Evolutionary conservation across 2,113 vertebrate genomes (phyloP).

Genomic region (Ptilorrhoa leucosticta): DNA sequence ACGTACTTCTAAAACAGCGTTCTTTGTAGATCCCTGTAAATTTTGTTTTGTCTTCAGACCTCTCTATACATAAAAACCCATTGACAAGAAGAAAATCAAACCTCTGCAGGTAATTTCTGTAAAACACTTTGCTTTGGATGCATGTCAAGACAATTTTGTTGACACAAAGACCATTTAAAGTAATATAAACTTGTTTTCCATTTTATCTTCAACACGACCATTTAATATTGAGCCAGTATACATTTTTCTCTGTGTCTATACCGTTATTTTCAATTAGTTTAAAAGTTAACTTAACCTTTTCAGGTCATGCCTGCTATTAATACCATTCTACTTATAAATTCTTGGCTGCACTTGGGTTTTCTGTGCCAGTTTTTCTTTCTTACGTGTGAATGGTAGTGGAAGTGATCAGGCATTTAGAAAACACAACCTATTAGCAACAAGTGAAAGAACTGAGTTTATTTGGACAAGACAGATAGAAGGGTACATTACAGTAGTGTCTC

Average conservation of each 20-base stretch:
- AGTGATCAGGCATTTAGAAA: neutral
- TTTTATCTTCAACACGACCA: neutral
- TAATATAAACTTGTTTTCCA: neutral
- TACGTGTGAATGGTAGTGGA: neutral
- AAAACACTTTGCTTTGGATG: neutral
- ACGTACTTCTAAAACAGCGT: neutral
- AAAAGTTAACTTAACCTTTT: neutral
- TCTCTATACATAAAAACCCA: neutral
- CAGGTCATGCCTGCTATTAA: neutral
- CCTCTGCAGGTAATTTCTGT: neutral
- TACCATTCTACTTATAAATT: neutral
- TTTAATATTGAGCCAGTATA: neutral
- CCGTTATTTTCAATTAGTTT: slow-evolving; percentile 10
- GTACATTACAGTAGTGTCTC: neutral
- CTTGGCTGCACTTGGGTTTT: neutral
- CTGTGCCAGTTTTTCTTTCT: neutral
- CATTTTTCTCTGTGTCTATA: neutral
- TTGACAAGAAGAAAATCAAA: neutral
- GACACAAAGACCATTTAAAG: neutral
- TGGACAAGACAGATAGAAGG: neutral
- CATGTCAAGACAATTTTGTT: neutral
- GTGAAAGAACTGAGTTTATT: neutral
- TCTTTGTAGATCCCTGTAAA: neutral
- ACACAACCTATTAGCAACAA: neutral
- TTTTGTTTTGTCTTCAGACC: neutral